Evolutionary conservation across 2,888 invertebrate species (phyloP).

Genomic region (Cerceris rybyensis): DNA sequence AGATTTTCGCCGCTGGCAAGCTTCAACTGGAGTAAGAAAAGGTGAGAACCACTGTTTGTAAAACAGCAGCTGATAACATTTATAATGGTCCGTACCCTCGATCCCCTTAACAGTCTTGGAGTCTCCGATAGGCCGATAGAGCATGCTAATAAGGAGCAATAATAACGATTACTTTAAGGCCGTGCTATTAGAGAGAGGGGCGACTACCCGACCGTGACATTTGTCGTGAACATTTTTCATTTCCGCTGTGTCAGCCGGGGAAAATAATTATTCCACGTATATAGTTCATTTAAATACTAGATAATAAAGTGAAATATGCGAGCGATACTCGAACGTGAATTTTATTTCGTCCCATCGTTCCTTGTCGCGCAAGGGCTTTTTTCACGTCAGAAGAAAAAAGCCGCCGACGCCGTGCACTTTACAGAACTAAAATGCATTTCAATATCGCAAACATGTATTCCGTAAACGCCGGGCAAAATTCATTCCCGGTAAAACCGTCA

Average conservation of each 20-base stretch:
- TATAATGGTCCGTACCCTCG: slow-evolving; percentile 71
- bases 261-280: slow-evolving; percentile 29
- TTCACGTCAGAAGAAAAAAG: background rate
- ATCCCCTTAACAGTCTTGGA: slow-evolving; percentile 71
- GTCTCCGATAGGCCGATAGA: slow-evolving; percentile 75
- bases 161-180: slow-evolving; percentile 75
- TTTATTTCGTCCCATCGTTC: slow-evolving; percentile 4
- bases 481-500: no score
- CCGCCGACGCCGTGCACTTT: background rate
- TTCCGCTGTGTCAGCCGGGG: slow-evolving; percentile 50
- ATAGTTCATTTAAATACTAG: slow-evolving; percentile 1
- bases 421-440: background rate
- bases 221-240: slow-evolving; percentile 70
- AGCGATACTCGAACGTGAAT: slow-evolving; percentile 6
- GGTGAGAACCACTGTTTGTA: slow-evolving; percentile 72
- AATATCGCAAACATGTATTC: background rate
- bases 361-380: background rate
- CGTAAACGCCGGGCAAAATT: background rate
- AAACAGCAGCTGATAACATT: slow-evolving; percentile 74
- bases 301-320: background rate
- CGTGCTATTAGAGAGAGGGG: slow-evolving; percentile 63
- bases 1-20: background rate
- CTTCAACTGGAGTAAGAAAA: background rate
- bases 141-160: slow-evolving; percentile 77
- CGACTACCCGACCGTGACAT: slow-evolving; percentile 60